A percentile compares a stretch with the other conserved stretches of the same genome.
Conservation (phyloP, 2,888 invertebrate genomes). For the Tuberolachnus salignus region DNA sequence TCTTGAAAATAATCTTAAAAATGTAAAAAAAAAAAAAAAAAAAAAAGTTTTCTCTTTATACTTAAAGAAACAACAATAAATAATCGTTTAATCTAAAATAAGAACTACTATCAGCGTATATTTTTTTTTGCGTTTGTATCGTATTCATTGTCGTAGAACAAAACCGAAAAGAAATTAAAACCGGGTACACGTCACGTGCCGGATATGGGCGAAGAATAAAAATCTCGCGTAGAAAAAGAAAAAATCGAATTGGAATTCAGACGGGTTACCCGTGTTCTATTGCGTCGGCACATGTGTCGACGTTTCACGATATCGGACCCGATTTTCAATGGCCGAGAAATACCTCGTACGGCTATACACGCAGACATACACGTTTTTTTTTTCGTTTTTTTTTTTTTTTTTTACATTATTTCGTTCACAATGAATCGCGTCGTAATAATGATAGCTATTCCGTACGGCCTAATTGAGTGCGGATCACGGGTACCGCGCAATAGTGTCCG, state of each 20-base stretch:
- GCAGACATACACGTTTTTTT: no score
- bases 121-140: no score
- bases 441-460: conserved; percentile 20
- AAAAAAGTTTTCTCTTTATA: no score
- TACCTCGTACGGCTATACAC: conserved; percentile 5
- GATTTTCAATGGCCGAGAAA: conserved; percentile 40
- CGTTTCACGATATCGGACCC: conserved; percentile 36
- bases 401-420: background rate
- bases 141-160: no score
- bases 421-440: conserved; percentile 22
- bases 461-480: conserved; percentile 44
- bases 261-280: conserved; percentile 35
- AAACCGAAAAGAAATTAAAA: no score
- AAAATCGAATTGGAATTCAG: conserved; percentile 40
- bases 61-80: no score
- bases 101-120: no score
- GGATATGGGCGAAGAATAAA: background rate
- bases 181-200: background rate
- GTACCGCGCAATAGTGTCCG: conserved; percentile 11
- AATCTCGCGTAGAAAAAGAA: conserved; percentile 2
- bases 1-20: no score
- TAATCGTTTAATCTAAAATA: no score
- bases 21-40: no score
- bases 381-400: background rate
- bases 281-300: conserved; percentile 50